These are phyloP conservation scores for Scaptomyza montana DNA, from an alignment of 1,140 invertebrate genomes.

Conservation along the genomic window DNA sequence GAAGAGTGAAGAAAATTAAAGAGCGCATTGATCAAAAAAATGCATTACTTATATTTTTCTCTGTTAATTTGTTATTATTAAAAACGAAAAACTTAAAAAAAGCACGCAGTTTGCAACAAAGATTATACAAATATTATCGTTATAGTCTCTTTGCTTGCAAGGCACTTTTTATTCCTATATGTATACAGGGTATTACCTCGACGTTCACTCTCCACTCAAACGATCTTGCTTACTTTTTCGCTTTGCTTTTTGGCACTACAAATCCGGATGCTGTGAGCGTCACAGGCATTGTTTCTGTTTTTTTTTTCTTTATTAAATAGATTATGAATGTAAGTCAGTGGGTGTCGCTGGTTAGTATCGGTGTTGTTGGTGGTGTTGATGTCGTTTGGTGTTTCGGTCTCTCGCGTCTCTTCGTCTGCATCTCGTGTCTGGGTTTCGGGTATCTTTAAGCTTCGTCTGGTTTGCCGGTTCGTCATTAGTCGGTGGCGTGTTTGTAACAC, in stretches of 20 bases:
- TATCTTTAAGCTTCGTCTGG: constrained; percentile 12
- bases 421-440: constrained; percentile 30
- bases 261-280: constrained; percentile 73
- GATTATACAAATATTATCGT: too few species aligned
- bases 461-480: constrained; percentile 53
- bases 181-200: background rate
- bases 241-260: constrained; percentile 58
- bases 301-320: constrained; percentile 53
- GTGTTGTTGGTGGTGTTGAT: constrained; percentile 20
- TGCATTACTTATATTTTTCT: too few species aligned
- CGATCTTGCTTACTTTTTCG: constrained; percentile 8
- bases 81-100: too few species aligned
- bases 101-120: too few species aligned
- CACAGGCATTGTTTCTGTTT: constrained; percentile 11
- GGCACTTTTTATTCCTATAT: too few species aligned
- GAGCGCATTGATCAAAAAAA: too few species aligned
- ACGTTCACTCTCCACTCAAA: background rate
- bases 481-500: constrained; percentile 80
- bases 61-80: too few species aligned
- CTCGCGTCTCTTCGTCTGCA: constrained; percentile 5
- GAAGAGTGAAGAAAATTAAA: too few species aligned
- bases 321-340: constrained; percentile 81
- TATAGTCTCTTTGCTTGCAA: too few species aligned
- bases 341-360: constrained; percentile 51
- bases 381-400: constrained; percentile 10